Evolutionary conservation across 2,888 invertebrate species (phyloP), one percentile per base, ranked within the genome.

Genomic region (Andrena hattorfiana): DNA sequence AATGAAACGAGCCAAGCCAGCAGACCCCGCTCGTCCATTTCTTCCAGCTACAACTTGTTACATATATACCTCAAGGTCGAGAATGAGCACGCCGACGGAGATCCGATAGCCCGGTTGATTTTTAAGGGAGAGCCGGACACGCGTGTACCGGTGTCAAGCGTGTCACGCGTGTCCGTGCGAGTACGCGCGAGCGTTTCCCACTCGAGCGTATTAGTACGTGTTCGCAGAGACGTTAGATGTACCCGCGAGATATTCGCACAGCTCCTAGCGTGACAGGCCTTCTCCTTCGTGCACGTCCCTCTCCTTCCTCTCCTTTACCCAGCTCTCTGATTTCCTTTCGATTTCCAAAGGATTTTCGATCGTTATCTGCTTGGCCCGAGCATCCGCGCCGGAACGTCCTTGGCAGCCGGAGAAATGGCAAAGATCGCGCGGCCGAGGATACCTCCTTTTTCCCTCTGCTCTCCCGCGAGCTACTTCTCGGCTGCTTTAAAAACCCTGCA

Each of bases 11-110:
- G 71, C 59, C 26, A 66, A 78, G 77, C 60, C 75, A 80, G 72
- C 84, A 72, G 83, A n/a, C 70, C 63, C 70, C 20, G 78, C 80
- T 66, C 85, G 16, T 79, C 74, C 72, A 64, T 78, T 77, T 71
- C 74, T 72, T 71, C 62, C 72, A 79, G 86, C 86, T 91, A 89
- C 91, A 89, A 91, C 90, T 91, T 88, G 91, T 91, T 90, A 89
- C 87, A 87, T 90, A 89, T 87, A 87, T 86, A 88, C 87, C 84
- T 86, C 91, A 92, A 91, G 92, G 92, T 89, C 92, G 89, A 74
- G 85, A 86, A 85, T 75, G 82, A 73, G 73, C 74, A 70, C 77
- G 72, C 76, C 81, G 68, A 74, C 49, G 74, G 80, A 77, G 83
- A 80, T 71, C 82, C 84, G 87, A 89, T 87, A 83, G 87, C 76